Evolutionary conservation across 2,888 invertebrate species (phyloP).

Genomic region (Caradrina kadenii): DNA sequence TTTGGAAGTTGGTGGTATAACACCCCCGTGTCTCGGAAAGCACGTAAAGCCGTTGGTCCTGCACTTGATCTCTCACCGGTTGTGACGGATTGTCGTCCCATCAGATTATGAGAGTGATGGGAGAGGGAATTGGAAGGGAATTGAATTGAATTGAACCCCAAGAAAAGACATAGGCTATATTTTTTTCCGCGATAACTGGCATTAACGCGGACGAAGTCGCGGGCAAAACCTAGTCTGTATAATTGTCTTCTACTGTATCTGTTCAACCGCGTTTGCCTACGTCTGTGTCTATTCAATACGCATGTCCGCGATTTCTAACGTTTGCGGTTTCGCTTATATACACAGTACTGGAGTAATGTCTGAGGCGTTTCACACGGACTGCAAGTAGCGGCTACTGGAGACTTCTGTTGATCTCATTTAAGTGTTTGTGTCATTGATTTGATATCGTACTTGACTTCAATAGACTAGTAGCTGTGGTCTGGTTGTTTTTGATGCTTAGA

Average conservation of each 20-base stretch:
- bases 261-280: slow-evolving; percentile 59
- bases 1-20: no score
- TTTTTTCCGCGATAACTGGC: no score
- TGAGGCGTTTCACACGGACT: slow-evolving; percentile 45
- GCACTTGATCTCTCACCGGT: no score
- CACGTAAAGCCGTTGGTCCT: no score
- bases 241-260: slow-evolving; percentile 26
- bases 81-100: no score
- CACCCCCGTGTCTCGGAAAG: no score
- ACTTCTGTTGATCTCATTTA: slow-evolving; percentile 44
- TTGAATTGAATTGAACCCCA: no score
- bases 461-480: slow-evolving; percentile 39
- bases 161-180: no score
- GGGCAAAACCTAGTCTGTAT: not conserved
- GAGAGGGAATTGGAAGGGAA: no score
- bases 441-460: slow-evolving; percentile 47
- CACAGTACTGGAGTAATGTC: slow-evolving; percentile 32
- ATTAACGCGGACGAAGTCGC: no score
- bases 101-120: no score
- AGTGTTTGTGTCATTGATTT: slow-evolving; percentile 29
- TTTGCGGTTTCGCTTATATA: slow-evolving; percentile 73
- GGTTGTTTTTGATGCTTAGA: slow-evolving; percentile 28
- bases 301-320: slow-evolving; percentile 73
- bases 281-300: slow-evolving; percentile 64
- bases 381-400: slow-evolving; percentile 35